Percentiles rank a stretch among this genome's conserved stretches.
Conservation (phyloP, 2,113 vertebrate genomes). For the Ammodytes dubius region DNA sequence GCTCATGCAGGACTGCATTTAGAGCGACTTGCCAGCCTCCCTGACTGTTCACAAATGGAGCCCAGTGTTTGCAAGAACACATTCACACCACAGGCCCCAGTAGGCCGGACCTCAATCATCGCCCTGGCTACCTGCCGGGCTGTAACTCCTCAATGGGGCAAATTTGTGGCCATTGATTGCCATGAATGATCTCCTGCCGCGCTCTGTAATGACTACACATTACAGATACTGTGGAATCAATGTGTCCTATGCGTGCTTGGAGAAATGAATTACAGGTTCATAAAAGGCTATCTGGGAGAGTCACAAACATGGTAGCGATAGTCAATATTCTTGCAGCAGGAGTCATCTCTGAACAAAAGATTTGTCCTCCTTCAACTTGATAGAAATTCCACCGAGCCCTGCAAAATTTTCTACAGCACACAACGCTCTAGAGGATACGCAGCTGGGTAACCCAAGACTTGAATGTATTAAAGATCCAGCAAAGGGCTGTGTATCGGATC, state of each 20-base stretch:
- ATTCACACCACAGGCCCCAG: conserved; percentile 60
- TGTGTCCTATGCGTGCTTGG: conserved; percentile 76
- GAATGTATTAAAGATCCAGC: conserved; percentile 72
- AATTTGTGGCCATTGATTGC: conserved; percentile 82
- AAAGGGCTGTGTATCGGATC: conserved; percentile 65
- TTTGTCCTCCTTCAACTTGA: conserved; percentile 72
- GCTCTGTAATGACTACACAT: conserved; percentile 80
- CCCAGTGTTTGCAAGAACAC: conserved; percentile 59
- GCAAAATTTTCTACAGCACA: conserved; percentile 62
- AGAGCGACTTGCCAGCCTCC: conserved; percentile 47
- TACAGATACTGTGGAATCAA: conserved; percentile 79
- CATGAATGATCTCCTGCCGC: conserved; percentile 78
- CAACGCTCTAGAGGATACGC: conserved; percentile 66
- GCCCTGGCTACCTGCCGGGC: conserved; percentile 64
- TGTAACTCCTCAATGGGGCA: conserved; percentile 79
- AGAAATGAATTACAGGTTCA: conserved; percentile 81
- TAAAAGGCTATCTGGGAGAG: conserved; percentile 74
- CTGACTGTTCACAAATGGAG: conserved; percentile 61
- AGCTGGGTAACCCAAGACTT: conserved; percentile 68
- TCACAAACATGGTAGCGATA: conserved; percentile 68
- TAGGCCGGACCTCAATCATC: conserved; percentile 65
- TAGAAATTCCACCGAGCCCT: conserved; percentile 76
- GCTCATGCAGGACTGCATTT: conserved; percentile 52
- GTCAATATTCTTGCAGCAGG: conserved; percentile 76
- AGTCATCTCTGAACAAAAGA: conserved; percentile 77